phyloP scores from a whole-genome alignment of 2,113 vertebrate genomes.

The Cryptomyrus ogoouensis region DNA sequence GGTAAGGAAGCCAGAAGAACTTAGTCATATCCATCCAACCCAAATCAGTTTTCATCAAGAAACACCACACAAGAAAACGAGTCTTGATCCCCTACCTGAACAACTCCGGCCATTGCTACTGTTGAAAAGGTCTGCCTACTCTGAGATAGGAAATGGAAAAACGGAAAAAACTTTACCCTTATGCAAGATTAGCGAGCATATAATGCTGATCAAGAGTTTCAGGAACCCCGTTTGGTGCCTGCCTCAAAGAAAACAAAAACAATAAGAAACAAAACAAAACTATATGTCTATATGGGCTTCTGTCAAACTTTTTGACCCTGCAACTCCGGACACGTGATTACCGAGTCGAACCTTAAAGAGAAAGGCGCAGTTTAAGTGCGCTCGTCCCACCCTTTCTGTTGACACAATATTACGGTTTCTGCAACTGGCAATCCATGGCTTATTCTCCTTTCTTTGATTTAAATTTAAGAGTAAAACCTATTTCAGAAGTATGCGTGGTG shows the following conservation, averaged over 20 bases:
- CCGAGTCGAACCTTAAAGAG: conserved; percentile 4
- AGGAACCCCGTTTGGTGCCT: too few relatives aligned
- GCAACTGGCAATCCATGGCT: not conserved
- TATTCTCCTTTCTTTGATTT: not conserved
- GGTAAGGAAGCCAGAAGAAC: not conserved
- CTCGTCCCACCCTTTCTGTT: not conserved
- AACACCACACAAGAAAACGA: not conserved
- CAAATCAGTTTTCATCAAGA: not conserved
- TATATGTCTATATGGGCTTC: not conserved
- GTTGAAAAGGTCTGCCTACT: not conserved
- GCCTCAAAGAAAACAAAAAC: not conserved
- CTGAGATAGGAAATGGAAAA: not conserved
- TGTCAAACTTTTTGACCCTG: conserved; percentile 23
- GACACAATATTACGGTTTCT: not conserved
- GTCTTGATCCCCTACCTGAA: conserved; percentile 11
- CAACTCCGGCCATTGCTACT: conserved; percentile 3
- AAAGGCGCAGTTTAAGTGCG: not conserved
- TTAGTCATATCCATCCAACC: not conserved
- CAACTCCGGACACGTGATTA: conserved; percentile 3
- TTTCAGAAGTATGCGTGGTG: not conserved
- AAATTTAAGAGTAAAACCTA: not conserved
- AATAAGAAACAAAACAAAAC: not conserved
- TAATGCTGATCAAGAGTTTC: not conserved
- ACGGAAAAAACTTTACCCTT: not conserved
- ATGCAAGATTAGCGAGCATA: not conserved